Conservation (phyloP, 2,888 invertebrate species). For the Cistogaster globosa region DNA sequence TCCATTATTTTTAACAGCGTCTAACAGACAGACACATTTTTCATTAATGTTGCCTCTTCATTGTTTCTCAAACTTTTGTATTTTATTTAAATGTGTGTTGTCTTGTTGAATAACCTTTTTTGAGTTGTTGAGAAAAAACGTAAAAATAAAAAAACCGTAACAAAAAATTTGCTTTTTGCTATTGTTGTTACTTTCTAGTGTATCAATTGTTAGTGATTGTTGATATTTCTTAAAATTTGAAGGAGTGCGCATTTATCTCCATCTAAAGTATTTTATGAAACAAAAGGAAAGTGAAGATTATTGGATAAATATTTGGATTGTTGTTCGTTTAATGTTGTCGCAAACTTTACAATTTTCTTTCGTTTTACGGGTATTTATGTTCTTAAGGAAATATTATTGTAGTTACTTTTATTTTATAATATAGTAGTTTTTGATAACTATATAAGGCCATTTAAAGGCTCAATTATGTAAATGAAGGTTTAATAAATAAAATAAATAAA, state of each 20-base stretch:
- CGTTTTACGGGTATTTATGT: too few relatives aligned
- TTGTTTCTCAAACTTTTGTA: slow-evolving; percentile 51
- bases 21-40: slow-evolving; percentile 21
- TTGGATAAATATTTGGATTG: slow-evolving; percentile 49
- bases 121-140: not conserved
- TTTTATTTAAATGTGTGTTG: slow-evolving; percentile 15
- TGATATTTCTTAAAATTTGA: slow-evolving; percentile 22
- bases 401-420: too few relatives aligned
- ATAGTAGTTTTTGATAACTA: too few relatives aligned
- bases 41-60: slow-evolving; percentile 28
- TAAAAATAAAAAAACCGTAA: slow-evolving; percentile 26
- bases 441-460: too few relatives aligned
- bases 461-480: too few relatives aligned
- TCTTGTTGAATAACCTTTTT: slow-evolving; percentile 25
- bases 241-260: slow-evolving; percentile 27
- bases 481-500: too few relatives aligned
- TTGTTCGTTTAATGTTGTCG: not conserved
- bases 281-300: slow-evolving; percentile 27
- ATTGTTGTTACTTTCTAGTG: not conserved
- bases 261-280: slow-evolving; percentile 32
- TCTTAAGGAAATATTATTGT: too few relatives aligned
- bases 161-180: slow-evolving; percentile 24
- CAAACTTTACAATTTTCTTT: not conserved
- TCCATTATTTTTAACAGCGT: slow-evolving; percentile 41
- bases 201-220: slow-evolving; percentile 44